phyloP scores from a whole-genome alignment of 2,113 vertebrate species.

The Chloropsis hardwickii region DNA sequence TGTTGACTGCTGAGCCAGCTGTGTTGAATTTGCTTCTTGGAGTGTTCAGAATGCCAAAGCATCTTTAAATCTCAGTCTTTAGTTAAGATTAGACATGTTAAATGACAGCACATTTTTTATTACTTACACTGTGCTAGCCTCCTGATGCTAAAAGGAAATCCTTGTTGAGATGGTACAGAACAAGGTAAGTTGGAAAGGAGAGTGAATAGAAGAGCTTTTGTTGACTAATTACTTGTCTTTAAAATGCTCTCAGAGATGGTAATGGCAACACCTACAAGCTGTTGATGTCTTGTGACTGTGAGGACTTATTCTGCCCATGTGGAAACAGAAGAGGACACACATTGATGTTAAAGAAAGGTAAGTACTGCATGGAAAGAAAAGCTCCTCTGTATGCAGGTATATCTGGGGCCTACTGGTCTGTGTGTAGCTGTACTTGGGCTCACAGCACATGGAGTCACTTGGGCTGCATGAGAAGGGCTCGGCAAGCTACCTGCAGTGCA shows the following conservation, averaged over 20 bases:
- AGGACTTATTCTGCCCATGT: not conserved
- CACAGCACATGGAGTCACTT: not conserved
- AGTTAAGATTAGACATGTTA: not conserved
- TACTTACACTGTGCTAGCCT: not conserved
- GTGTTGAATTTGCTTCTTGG: not conserved
- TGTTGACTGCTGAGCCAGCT: constrained; percentile 39
- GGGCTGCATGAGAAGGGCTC: not conserved
- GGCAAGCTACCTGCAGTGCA: not conserved
- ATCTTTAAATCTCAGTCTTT: constrained; percentile 2
- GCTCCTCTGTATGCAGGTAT: not conserved
- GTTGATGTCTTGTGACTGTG: not conserved
- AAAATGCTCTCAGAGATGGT: not conserved
- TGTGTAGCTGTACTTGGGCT: not conserved
- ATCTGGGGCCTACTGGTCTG: not conserved
- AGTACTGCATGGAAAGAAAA: not conserved
- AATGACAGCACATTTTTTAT: not conserved
- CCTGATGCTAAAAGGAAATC: not conserved
- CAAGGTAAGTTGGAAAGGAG: not conserved
- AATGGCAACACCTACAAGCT: not conserved
- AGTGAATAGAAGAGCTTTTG: not conserved
- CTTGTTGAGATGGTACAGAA: not conserved
- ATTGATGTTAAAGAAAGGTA: not conserved
- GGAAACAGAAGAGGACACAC: not conserved
- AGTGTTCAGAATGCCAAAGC: not conserved
- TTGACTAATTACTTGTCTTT: not conserved